Conservation (phyloP, 37 sponge, comb jelly and placozoan genomes). For the Axinella damicornis region DNA sequence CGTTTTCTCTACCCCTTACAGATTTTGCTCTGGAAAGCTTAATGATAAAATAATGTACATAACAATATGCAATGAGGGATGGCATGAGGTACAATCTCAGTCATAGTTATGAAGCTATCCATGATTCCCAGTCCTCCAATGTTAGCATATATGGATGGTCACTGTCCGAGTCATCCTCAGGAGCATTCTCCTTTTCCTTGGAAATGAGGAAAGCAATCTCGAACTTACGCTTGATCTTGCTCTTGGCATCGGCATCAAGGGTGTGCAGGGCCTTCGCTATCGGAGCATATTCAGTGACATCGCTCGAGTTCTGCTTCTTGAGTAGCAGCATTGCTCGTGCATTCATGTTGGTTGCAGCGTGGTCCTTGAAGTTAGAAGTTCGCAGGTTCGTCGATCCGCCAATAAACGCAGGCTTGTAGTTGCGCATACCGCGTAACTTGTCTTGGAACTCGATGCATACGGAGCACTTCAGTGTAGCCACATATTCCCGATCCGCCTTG, state of each 20-base stretch:
- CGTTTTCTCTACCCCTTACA: too few species aligned
- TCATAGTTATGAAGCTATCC: too few species aligned
- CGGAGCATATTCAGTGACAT: constrained; percentile 31
- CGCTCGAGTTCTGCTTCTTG: neutral
- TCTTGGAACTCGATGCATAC: constrained; percentile 34
- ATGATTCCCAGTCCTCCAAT: too few species aligned
- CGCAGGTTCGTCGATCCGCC: constrained; percentile 44
- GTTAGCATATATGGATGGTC: too few species aligned
- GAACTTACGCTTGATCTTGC: constrained; percentile 33
- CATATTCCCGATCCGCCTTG: too few species aligned
- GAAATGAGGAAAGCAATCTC: constrained; percentile 55
- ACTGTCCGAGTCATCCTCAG: too few species aligned
- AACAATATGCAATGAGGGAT: too few species aligned
- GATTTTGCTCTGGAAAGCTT: too few species aligned
- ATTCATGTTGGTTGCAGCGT: constrained; percentile 40
- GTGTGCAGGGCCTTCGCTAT: constrained; percentile 2
- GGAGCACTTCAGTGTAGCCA: too few species aligned
- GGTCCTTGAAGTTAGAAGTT: constrained; percentile 29
- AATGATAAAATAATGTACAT: too few species aligned
- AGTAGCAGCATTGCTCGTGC: constrained; percentile 31
- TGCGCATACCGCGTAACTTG: constrained; percentile 5
- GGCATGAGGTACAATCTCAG: too few species aligned
- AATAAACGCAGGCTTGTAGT: constrained; percentile 56
- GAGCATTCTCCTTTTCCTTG: too few species aligned
- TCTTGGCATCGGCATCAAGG: neutral